phyloP scores from a whole-genome alignment of 2,113 vertebrate species.

The Irena cyanogastra region DNA sequence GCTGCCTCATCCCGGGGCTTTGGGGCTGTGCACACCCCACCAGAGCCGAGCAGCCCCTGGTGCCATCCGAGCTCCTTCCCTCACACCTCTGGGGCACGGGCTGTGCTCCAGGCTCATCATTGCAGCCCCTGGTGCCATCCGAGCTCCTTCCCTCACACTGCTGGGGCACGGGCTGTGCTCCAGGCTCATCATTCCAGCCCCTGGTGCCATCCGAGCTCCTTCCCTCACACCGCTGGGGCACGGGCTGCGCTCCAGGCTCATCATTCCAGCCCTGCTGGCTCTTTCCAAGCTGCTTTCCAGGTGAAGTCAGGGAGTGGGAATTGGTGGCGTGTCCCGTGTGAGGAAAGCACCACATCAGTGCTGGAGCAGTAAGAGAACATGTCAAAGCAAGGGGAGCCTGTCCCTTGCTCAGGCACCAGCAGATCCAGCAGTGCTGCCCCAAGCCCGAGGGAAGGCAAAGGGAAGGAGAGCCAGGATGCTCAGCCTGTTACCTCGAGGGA shows the following conservation, averaged over 20 bases:
- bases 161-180: too few relatives aligned
- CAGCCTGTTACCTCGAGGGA: not conserved
- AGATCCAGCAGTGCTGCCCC: fast-evolving
- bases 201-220: not conserved
- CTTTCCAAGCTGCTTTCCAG: not conserved
- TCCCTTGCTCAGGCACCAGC: not conserved
- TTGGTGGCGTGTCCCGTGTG: fast-evolving
- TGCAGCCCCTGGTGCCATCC: too few relatives aligned
- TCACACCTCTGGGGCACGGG: fast-evolving
- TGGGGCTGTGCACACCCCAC: not conserved
- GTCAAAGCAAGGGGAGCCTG: fast-evolving
- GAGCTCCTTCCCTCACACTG: too few relatives aligned
- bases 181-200: not conserved
- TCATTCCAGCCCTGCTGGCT: not conserved
- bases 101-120: not conserved
- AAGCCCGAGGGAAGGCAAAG: fast-evolving
- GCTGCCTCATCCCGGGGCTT: not conserved
- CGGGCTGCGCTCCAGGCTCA: not conserved
- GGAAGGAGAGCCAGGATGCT: not conserved
- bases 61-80: not conserved
- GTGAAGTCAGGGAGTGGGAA: not conserved
- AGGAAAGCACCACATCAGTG: not conserved
- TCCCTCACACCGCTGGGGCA: not conserved
- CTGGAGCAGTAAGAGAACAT: not conserved
- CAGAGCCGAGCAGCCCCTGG: not conserved